Percentiles rank a stretch among this genome's conserved stretches.
Evolutionary conservation across 2,888 invertebrate species (phyloP).

Genomic region (Mylabris sibirica): DNA sequence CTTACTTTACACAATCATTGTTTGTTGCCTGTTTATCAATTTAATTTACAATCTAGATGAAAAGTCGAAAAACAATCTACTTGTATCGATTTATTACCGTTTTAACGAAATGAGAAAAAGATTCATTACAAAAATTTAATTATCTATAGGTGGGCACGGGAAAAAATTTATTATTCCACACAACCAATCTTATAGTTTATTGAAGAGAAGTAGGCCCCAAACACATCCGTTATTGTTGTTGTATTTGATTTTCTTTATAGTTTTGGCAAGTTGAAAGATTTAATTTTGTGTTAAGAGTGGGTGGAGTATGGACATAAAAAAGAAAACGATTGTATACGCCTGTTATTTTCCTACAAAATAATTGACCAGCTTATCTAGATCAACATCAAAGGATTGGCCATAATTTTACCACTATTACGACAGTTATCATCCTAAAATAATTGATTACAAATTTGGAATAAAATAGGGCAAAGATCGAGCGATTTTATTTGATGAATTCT

Average conservation of each 20-base stretch:
- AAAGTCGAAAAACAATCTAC: neutral
- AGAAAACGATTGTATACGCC: too few relatives aligned
- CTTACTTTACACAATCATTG: neutral
- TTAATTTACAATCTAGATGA: neutral
- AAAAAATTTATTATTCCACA: neutral
- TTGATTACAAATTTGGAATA: too few relatives aligned
- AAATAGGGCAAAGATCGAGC: neutral
- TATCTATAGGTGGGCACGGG: neutral
- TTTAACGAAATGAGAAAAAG: neutral
- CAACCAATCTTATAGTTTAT: neutral
- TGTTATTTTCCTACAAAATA: neutral
- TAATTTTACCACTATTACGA: neutral
- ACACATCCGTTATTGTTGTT: neutral
- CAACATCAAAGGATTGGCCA: neutral
- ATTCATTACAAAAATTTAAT: conserved; percentile 4
- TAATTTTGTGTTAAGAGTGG: neutral
- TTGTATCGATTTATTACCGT: neutral
- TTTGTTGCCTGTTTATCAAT: neutral
- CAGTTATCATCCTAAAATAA: neutral
- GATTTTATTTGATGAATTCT: too few relatives aligned
- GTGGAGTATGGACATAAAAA: neutral
- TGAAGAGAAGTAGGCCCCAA: neutral
- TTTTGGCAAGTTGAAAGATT: conserved; percentile 5
- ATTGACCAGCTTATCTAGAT: neutral
- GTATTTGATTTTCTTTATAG: conserved; percentile 3